A percentile compares a stretch with the other conserved stretches of the same genome.
phyloP scores from a whole-genome alignment of 2,888 invertebrate species.

The Horisme vitalbata region DNA sequence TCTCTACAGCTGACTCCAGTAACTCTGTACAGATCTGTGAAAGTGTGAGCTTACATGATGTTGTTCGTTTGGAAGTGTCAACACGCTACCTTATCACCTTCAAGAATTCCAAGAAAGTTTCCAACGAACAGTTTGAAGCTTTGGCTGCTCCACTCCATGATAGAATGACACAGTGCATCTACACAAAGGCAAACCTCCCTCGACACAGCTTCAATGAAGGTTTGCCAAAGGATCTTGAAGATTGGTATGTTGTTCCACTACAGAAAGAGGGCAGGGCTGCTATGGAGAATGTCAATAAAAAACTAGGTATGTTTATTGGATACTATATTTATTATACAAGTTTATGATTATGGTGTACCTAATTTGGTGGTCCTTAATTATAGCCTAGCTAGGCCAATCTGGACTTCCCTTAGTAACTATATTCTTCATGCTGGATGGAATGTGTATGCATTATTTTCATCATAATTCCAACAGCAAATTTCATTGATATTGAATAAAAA shows the following conservation, averaged over 20 bases:
- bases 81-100: conserved; percentile 88
- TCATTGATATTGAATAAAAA: no score
- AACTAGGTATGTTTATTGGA: conserved; percentile 83
- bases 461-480: no score
- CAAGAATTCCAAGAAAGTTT: conserved; percentile 54
- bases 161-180: conserved; percentile 96
- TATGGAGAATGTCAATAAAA: conserved; percentile 90
- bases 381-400: no score
- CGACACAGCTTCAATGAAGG: conserved; percentile 86
- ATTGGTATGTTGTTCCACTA: conserved; percentile 94
- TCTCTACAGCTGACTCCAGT: conserved; percentile 97
- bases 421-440: no score
- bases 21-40: conserved; percentile 97
- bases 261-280: conserved; percentile 89
- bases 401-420: no score
- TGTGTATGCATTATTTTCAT: no score
- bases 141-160: conserved; percentile 89
- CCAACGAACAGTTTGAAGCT: conserved; percentile 61
- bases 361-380: no score
- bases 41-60: conserved; percentile 89
- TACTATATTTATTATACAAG: no score
- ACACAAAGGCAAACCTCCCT: conserved; percentile 85
- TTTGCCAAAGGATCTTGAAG: conserved; percentile 84
- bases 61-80: conserved; percentile 92
- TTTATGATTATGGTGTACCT: no score